phyloP scores from a whole-genome alignment of 2,888 invertebrate species.

The Scaptomyza caliginosa region DNA sequence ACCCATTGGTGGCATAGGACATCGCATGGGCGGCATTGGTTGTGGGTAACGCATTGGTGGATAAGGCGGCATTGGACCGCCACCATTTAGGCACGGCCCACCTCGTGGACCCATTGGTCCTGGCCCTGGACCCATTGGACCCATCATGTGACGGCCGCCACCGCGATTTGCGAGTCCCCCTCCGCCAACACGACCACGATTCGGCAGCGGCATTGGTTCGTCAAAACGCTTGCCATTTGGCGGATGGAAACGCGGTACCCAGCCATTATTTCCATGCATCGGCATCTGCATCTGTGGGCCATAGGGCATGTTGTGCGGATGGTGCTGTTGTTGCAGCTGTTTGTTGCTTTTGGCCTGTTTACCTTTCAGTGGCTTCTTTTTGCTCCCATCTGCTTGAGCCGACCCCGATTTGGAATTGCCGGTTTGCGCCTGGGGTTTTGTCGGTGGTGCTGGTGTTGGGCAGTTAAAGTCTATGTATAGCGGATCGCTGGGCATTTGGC shows the following conservation, averaged over 20 bases:
- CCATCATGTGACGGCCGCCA: constrained; percentile 64
- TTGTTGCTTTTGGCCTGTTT: constrained; percentile 57
- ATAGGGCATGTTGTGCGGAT: constrained; percentile 27
- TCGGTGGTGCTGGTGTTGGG: constrained; percentile 66
- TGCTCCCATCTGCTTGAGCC: constrained; percentile 44
- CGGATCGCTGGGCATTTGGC: constrained; percentile 83
- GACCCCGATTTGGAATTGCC: neutral
- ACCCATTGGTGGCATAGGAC: constrained; percentile 68
- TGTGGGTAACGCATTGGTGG: constrained; percentile 69
- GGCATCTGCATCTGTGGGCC: constrained; percentile 23
- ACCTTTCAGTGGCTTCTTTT: constrained; percentile 60
- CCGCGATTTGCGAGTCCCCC: constrained; percentile 27
- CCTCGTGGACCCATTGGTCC: constrained; percentile 47
- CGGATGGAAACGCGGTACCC: constrained; percentile 41
- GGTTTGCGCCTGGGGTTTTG: constrained; percentile 1
- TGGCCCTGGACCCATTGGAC: constrained; percentile 52
- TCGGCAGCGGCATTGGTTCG: constrained; percentile 34
- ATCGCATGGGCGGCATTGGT: constrained; percentile 73
- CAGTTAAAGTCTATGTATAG: constrained; percentile 84
- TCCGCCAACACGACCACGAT: constrained; percentile 21
- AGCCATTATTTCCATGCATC: constrained; percentile 33
- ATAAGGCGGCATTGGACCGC: constrained; percentile 67
- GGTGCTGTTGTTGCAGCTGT: constrained; percentile 37
- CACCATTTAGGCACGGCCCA: constrained; percentile 34
- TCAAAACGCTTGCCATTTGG: constrained; percentile 50